Base-by-base conservation (phyloP, 2,113 vertebrate species). In the Eira barbara region DNA sequence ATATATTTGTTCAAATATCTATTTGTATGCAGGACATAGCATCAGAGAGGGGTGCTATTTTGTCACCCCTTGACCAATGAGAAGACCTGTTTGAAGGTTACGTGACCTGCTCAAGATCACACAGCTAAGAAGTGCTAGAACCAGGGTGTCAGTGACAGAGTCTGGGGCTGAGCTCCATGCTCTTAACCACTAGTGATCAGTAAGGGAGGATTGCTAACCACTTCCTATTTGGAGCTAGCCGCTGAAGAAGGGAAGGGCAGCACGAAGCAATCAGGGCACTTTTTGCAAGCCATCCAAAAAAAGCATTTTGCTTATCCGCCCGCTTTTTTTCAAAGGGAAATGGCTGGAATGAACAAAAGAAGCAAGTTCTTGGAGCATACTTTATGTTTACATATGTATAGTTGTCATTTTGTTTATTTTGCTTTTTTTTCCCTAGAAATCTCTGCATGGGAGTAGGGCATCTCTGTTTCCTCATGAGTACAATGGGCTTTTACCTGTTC, bases 221-320 rank as follows among this genome's bases (percentile, higher is more conserved):
- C 27, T 14, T 78, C 36, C 12, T 1, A 13, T 65, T 67, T 74
- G 10, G 42, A 85, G 18, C 23, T 8, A 12, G n/a, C 63, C 0
- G 12, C 25, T 12, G 17, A 4, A 11, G 4, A 13, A 6, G 7
- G 13, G 17, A 10, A 2, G 13, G 31, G 7, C 2, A 1, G 52
- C 25, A 17, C 6, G 20, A 52, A 63, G 55, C 52, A 39, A 69
- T 49, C 25, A 47, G 0, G 2, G 15, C 4, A 83, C 34, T 15
- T 96, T 92, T 49, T 8, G 3, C 34, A 36, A 63, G 10, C 34
- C 34, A 23, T 23, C 21, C 57, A 0, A 23, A 59, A 63, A 74
- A 49, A 81, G 15, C 18, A 29, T 11, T 67, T 13, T 34, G 23
- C 20, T 14, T 18, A 5, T 20, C 39, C 34, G 88, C 29, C 8